phyloP scores from a whole-genome alignment of 1,140 invertebrate species.

The Lasioglossum baleicum region DNA sequence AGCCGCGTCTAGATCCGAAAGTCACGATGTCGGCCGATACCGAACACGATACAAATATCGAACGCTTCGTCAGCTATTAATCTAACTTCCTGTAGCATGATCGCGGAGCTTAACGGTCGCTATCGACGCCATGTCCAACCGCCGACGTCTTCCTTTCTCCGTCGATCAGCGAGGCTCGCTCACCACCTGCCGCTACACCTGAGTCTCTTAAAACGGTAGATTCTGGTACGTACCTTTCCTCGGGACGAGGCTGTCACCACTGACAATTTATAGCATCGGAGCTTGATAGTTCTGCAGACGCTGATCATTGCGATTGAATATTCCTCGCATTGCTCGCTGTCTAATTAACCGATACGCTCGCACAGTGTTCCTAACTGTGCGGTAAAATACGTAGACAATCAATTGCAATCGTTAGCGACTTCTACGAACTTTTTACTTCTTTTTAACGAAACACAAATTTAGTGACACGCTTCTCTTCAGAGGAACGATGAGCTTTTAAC shows the following conservation, averaged over 20 bases:
- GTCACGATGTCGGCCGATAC: conserved; percentile 16
- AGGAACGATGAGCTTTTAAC: no score
- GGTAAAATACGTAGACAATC: no score
- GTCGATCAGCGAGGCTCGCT: conserved; percentile 17
- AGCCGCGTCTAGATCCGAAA: conserved; percentile 33
- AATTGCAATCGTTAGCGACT: no score
- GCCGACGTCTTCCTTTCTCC: conserved; percentile 47
- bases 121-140: conserved; percentile 33
- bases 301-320: background rate
- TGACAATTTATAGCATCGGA: background rate
- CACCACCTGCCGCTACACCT: conserved; percentile 43
- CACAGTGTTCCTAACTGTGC: no score
- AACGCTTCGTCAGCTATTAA: conserved; percentile 49
- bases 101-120: conserved; percentile 38
- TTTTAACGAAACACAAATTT: no score
- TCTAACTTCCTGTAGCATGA: conserved; percentile 55
- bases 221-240: conserved; percentile 1
- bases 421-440: no score
- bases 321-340: background rate
- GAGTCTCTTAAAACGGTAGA: conserved; percentile 3
- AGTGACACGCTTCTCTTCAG: no score
- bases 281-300: background rate
- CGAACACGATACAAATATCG: conserved; percentile 59
- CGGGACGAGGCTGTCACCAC: background rate
- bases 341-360: background rate